Percentiles rank a stretch among this genome's conserved stretches.
These are phyloP conservation scores for Agriotes lineatus DNA, from an alignment of 2,888 invertebrate species.

Conservation along the genomic window DNA sequence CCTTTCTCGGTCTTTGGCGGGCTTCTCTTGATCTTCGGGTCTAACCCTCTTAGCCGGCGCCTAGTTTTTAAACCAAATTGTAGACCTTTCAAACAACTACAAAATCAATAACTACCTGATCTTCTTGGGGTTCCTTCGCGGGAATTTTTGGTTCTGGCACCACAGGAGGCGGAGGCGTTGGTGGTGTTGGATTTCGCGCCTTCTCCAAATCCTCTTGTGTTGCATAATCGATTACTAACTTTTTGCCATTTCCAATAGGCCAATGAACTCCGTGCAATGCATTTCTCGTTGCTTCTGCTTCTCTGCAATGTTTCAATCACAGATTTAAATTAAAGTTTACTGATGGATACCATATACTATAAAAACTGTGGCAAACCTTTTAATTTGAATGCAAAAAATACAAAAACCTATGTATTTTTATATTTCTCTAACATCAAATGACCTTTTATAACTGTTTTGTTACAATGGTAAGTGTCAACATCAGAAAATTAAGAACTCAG, in stretches of 20 bases:
- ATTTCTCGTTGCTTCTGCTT: slow-evolving; percentile 91
- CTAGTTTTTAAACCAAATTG: too few species aligned
- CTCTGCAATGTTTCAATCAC: too few species aligned
- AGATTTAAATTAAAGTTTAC: too few species aligned
- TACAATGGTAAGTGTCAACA: too few species aligned
- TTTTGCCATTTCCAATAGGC: slow-evolving; percentile 97
- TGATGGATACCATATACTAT: too few species aligned
- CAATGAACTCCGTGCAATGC: slow-evolving; percentile 95
- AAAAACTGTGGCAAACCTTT: too few species aligned
- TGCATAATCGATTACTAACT: slow-evolving; percentile 91
- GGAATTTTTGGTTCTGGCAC: slow-evolving; percentile 53
- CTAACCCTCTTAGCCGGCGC: slow-evolving; percentile 59
- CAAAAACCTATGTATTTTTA: too few species aligned
- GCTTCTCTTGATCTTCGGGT: slow-evolving; percentile 58
- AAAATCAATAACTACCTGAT: slow-evolving; percentile 52
- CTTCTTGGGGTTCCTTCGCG: slow-evolving; percentile 59
- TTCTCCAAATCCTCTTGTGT: slow-evolving; percentile 84
- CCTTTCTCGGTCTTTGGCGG: slow-evolving; percentile 62
- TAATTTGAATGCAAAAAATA: too few species aligned
- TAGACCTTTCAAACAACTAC: too few species aligned
- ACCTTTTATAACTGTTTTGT: too few species aligned
- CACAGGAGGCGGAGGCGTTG: slow-evolving; percentile 68
- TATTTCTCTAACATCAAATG: too few species aligned
- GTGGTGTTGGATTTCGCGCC: slow-evolving; percentile 74
- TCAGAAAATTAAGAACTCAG: too few species aligned